Evolutionary conservation across 1,140 invertebrate species (phyloP), one percentile per base, ranked within the genome.

Genomic region (Ceratosolen solmsi): DNA sequence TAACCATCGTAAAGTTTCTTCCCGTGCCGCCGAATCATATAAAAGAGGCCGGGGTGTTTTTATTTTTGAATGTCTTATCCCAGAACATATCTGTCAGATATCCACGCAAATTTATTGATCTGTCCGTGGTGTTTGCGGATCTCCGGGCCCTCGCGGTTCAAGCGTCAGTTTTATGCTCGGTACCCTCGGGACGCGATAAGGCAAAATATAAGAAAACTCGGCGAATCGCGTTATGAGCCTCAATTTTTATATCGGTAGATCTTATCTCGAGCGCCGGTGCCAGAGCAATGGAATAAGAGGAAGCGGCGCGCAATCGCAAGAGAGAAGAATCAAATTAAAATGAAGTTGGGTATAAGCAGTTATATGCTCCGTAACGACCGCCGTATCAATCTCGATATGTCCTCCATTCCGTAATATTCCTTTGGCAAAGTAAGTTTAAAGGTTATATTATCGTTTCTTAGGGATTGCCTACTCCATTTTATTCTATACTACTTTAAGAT

Each of bases 161-260:
- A 87, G 83, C 85, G 86, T 88, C 84, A 85, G 86, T 86, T 90
- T 90, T 90, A 90, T 87, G 87, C 84, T 79, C 82, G 84, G 13
- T 60, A 76, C 87, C 74, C 87, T 82, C 70, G 84, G 51, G 86
- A 90, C 82, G 82, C 65, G 89, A 90, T 90, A 90, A 89, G 88
- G 78, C 73, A 86, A 87, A 86, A 86, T 82, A 86, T 84, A 86
- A 88, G 85, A 85, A 85, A 87, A 77, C 81, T 84, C 79, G 75
- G 82, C 58, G 85, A 86, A 85, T 84, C 83, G 79, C 86, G 85
- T 87, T 88, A 87, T 84, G 86, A 88, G 87, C 86, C 86, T 89
- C 87, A 90, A 90, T 90, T 91, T 91, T 90, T 91, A 90, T 90
- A 89, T 88, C 84, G 84, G n/a, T 33, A 87, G 90, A 91, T 91